Evolutionary conservation across 2,797 vertebrate genomes (phyloP).

Genomic region (Gadopsis bispinosus): DNA sequence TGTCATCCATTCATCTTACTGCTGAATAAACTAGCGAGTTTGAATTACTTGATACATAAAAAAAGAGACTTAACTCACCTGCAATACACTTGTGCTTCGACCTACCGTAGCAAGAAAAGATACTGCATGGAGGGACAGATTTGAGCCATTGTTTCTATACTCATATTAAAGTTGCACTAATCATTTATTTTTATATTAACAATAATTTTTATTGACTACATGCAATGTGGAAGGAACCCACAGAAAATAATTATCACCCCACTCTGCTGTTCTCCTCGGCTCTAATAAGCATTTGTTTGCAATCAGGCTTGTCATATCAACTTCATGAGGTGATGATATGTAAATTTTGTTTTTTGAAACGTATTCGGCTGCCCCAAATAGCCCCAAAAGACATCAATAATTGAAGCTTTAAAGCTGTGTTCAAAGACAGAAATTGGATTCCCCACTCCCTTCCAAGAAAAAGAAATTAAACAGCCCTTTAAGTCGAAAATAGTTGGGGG

Average conservation of each 20-base stretch:
- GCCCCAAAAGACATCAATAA: neutral
- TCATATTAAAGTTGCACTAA: slow-evolving; percentile 2
- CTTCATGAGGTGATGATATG: neutral
- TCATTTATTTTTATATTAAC: neutral
- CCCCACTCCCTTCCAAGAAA: neutral
- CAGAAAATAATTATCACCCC: neutral
- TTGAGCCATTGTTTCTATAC: neutral
- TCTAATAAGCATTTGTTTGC: neutral
- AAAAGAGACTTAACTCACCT: neutral
- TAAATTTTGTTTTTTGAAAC: neutral
- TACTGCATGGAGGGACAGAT: neutral
- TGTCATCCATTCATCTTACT: neutral
- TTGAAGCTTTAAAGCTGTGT: neutral
- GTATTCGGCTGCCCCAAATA: neutral
- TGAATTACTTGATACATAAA: neutral
- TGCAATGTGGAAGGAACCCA: neutral
- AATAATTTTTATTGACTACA: neutral
- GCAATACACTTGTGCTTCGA: neutral
- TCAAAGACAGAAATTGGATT: neutral
- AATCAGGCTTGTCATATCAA: neutral
- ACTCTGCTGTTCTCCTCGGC: neutral
- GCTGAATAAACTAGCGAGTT: neutral
- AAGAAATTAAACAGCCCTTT: neutral
- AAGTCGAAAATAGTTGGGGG: neutral
- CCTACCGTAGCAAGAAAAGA: neutral